Evolutionary conservation across 2,113 vertebrate genomes (phyloP), one percentile per base, ranked within the genome.

Genomic region (Prochilodus magdalenae): DNA sequence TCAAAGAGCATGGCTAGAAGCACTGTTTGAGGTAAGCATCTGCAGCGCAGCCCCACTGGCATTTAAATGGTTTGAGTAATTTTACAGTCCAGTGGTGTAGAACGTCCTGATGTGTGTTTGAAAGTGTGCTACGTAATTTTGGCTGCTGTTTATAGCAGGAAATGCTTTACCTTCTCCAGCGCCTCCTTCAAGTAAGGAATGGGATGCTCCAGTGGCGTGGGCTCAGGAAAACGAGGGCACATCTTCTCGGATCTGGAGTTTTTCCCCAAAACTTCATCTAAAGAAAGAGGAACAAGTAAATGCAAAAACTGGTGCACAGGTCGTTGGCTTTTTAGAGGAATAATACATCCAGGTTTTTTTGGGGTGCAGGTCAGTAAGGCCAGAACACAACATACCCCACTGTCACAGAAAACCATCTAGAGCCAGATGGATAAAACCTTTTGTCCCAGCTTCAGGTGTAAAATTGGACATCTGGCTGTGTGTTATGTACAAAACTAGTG

Each of bases 151-250:
- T 11, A 30, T 30, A 40, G 5, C 24, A 1, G 8, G 18, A n/a
- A 70, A 83, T 79, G 20, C 51, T 49, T 86, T 30, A 98, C 97
- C 94, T 97, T 96, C 84, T 97, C 95, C 71, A 99, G 77, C 0
- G 97, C 96, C 0, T 94, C 94, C 88, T 95, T 96, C 85, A 99
- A 82, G 18, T 94, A 87, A 0, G 94, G 93, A 26, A 99, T 94
- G 5, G 97, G 97, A 66, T 99, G 97, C 8, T 93, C 91, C 86
- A 98, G 88, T 0, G 94, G 94, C 5, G 95, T 94, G 0, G 96
- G 96, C 30, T 97, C 95, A 0, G 97, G 97, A 12, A 95, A 94
- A 63, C 87, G 87, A 27, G 82, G 83, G 75, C 86, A 88, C 79
- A 91, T 90, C 51, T 79, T 80, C 77, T 73, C 82, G 75, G 79